phyloP scores from a whole-genome alignment of 2,113 vertebrate species.

The Lanius collurio region DNA sequence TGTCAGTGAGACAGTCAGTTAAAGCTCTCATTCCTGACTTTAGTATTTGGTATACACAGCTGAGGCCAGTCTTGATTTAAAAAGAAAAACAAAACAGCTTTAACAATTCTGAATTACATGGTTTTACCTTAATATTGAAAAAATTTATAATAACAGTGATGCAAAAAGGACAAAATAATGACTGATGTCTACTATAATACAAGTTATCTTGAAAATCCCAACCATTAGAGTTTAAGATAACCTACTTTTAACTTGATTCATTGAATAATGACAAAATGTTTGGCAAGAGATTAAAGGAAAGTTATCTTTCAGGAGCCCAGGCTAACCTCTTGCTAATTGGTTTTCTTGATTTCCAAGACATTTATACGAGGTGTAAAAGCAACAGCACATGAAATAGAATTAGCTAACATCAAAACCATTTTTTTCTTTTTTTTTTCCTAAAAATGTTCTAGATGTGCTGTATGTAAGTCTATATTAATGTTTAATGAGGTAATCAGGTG shows the following conservation, averaged over 20 bases:
- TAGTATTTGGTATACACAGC: background rate
- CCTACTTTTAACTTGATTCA: background rate
- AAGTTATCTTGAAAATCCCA: background rate
- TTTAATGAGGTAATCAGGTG: background rate
- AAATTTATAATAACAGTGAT: background rate
- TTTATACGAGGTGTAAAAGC: background rate
- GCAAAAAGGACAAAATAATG: background rate
- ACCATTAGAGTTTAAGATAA: background rate
- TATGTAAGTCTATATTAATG: background rate
- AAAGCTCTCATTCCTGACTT: background rate
- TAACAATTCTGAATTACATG: background rate
- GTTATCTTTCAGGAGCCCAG: background rate
- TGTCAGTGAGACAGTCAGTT: background rate
- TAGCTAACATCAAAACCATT: background rate
- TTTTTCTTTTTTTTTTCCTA: background rate
- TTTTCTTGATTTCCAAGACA: constrained; percentile 18
- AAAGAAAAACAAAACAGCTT: background rate
- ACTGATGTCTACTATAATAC: background rate
- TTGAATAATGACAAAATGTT: constrained; percentile 34
- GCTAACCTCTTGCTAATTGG: constrained; percentile 27
- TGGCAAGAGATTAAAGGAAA: constrained; percentile 33
- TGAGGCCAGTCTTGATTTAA: background rate
- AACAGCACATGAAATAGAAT: background rate
- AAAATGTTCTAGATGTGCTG: background rate
- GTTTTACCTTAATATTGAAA: background rate